phyloP scores from a whole-genome alignment of 2,888 invertebrate genomes.

The Macrophya annulata region DNA sequence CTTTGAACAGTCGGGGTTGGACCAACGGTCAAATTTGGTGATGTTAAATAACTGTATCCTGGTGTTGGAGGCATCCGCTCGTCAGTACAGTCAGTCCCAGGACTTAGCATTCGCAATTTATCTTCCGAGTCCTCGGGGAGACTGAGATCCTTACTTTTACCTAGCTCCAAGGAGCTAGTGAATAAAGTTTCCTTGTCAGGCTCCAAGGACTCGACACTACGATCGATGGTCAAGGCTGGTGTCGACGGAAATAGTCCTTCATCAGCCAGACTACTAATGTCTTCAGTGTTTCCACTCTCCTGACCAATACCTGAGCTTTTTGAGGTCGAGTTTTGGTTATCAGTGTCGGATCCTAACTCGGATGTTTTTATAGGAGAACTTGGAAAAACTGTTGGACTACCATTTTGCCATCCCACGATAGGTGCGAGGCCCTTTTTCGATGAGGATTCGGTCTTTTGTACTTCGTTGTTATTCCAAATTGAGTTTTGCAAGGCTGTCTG shows the following conservation, averaged over 20 bases:
- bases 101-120: constrained; percentile 64
- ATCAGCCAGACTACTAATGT: constrained; percentile 72
- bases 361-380: constrained; percentile 65
- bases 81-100: constrained; percentile 68
- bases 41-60: constrained; percentile 64
- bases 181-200: constrained; percentile 68
- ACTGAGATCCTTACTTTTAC: constrained; percentile 64
- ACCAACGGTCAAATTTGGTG: constrained; percentile 67
- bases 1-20: constrained; percentile 61
- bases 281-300: constrained; percentile 75
- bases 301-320: constrained; percentile 81
- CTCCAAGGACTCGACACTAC: constrained; percentile 69
- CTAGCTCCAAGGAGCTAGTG: constrained; percentile 63
- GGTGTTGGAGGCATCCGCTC: constrained; percentile 65
- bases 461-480: constrained; percentile 48
- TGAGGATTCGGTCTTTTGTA: constrained; percentile 50
- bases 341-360: not conserved
- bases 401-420: constrained; percentile 76
- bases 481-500: constrained; percentile 27
- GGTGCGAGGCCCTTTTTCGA: constrained; percentile 70
- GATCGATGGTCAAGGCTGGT: constrained; percentile 71
- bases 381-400: constrained; percentile 73
- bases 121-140: constrained; percentile 64
- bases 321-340: constrained; percentile 70
- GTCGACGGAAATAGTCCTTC: constrained; percentile 72